Evolutionary conservation across 2,888 invertebrate genomes (phyloP).

Genomic region (Hemithea aestivaria): DNA sequence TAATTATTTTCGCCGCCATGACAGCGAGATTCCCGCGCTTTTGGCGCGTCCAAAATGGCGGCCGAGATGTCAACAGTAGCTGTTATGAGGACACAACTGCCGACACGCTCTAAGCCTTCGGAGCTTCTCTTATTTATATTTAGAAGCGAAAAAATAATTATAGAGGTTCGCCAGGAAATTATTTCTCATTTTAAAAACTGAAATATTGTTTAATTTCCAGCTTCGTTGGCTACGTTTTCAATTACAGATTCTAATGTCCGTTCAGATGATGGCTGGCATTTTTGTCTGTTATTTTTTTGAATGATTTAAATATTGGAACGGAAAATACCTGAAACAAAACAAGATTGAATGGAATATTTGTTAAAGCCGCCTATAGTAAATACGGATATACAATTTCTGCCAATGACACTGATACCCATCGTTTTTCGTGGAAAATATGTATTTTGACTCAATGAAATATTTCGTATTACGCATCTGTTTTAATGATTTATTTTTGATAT

Average conservation of each 20-base stretch:
- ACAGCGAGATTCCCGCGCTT: conserved; percentile 69
- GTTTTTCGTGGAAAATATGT: no score
- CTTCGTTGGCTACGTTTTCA: conserved; percentile 32
- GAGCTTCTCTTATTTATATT: conserved; percentile 55
- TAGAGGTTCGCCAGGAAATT: conserved; percentile 49
- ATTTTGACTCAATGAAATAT: no score
- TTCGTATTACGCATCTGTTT: no score
- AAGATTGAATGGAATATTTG: no score
- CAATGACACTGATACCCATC: no score
- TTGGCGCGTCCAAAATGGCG: conserved; percentile 57
- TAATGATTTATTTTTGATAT: no score
- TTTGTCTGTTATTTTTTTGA: conserved; percentile 9
- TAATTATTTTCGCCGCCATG: conserved; percentile 75
- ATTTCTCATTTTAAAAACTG: conserved; percentile 34
- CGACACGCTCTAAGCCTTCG: conserved; percentile 67
- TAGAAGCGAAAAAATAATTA: conserved; percentile 56
- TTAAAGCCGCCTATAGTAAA: no score
- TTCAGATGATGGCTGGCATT: conserved; percentile 9
- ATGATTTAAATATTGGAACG: conserved; percentile 8
- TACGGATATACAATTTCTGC: no score
- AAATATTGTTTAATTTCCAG: conserved; percentile 44
- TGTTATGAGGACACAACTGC: conserved; percentile 63
- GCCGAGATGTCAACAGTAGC: conserved; percentile 58
- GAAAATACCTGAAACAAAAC: background rate
- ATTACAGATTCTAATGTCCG: conserved; percentile 23